Percentiles rank a stretch among this genome's conserved stretches.
phyloP scores from a whole-genome alignment of 2,888 invertebrate genomes.

The Drosophila subquinaria region DNA sequence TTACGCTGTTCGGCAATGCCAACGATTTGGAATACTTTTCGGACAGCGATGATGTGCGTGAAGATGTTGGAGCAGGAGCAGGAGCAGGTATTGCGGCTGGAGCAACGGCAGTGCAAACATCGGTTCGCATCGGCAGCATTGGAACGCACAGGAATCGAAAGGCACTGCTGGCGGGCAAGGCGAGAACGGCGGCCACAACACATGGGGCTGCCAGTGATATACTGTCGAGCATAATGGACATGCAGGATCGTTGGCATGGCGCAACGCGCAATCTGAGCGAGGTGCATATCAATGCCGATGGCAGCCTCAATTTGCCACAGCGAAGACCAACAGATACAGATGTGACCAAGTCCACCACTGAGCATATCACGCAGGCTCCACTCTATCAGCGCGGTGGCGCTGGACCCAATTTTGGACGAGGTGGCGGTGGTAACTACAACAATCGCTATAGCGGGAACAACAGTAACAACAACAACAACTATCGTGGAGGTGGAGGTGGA shows the following conservation, averaged over 20 bases:
- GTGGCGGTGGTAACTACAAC: conserved; percentile 75
- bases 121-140: conserved; percentile 79
- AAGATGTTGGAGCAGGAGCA: conserved; percentile 65
- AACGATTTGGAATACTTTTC: conserved; percentile 91
- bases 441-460: conserved; percentile 68
- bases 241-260: conserved; percentile 90
- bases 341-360: conserved; percentile 26
- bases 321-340: conserved; percentile 1
- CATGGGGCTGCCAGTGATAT: conserved; percentile 86
- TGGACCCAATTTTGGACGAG: conserved; percentile 81
- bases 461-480: conserved; percentile 65
- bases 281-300: conserved; percentile 86
- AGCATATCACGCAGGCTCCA: conserved; percentile 86
- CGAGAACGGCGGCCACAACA: conserved; percentile 41
- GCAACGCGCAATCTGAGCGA: conserved; percentile 87
- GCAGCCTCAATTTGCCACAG: conserved; percentile 87
- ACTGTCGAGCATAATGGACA: conserved; percentile 89
- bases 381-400: conserved; percentile 88
- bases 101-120: conserved; percentile 84
- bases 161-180: conserved; percentile 73
- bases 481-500: conserved; percentile 60
- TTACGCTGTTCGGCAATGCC: conserved; percentile 89
- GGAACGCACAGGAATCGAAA: conserved; percentile 78
- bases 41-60: conserved; percentile 85
- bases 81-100: conserved; percentile 75